These are phyloP conservation scores for Drosophila ohnishii DNA, from an alignment of 1,140 invertebrate genomes.

Conservation along the genomic window DNA sequence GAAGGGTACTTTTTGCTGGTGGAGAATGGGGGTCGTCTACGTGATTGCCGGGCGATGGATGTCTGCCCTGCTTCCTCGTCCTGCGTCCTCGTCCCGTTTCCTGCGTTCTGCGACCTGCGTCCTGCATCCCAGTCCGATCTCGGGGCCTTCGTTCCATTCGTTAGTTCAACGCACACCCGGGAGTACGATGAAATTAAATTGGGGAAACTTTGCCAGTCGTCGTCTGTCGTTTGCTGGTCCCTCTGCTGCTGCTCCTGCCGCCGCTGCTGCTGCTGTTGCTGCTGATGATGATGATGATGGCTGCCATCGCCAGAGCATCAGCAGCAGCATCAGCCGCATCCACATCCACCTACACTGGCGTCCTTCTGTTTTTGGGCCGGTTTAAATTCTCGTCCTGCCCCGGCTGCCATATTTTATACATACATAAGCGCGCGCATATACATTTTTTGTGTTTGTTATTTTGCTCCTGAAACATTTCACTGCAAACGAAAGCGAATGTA, in stretches of 20 bases:
- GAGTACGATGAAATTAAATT: conserved; percentile 83
- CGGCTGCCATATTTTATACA: conserved; percentile 66
- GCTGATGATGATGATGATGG: conserved; percentile 63
- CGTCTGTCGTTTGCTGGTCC: conserved; percentile 32
- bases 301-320: conserved; percentile 68
- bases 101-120: conserved; percentile 4
- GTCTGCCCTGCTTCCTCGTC: conserved; percentile 40
- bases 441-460: conserved; percentile 14
- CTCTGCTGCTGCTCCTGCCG: conserved; percentile 19
- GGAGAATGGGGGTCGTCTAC: conserved; percentile 53
- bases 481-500: conserved; percentile 81
- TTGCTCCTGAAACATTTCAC: conserved; percentile 51
- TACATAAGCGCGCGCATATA: conserved; percentile 7
- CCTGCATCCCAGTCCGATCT: conserved; percentile 18
- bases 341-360: conserved; percentile 45
- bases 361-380: conserved; percentile 56
- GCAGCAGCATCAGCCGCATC: conserved; percentile 24
- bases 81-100: conserved; percentile 2
- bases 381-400: conserved; percentile 55
- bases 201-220: conserved; percentile 78
- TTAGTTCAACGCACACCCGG: conserved; percentile 77
- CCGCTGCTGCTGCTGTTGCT: conserved; percentile 11
- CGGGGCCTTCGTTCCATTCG: conserved; percentile 66
- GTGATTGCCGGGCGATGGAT: conserved; percentile 72
- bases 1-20: conserved; percentile 37